Percentiles rank a stretch among this genome's conserved stretches.
Conservation (phyloP, 2,888 invertebrate species). For the Leucophenga maculata region DNA sequence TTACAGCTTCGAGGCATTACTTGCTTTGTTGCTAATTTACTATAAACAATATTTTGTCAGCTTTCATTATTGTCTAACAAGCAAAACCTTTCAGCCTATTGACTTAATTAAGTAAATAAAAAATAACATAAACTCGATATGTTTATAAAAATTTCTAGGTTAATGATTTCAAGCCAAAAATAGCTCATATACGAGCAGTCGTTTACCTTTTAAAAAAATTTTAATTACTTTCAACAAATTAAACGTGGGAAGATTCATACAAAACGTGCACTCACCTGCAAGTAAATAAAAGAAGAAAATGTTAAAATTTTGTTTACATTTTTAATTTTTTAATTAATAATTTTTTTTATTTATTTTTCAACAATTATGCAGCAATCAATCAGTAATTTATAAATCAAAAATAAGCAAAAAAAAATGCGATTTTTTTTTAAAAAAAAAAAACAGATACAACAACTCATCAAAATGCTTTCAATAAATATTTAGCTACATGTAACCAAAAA, state of each 20-base stretch:
- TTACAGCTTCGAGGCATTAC: no score
- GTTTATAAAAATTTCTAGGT: background rate
- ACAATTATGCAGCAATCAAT: constrained; percentile 11
- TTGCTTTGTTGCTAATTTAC: no score
- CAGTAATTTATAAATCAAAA: background rate
- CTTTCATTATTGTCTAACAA: background rate
- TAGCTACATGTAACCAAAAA: no score
- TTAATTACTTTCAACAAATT: background rate
- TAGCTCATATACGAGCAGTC: background rate
- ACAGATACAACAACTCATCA: no score
- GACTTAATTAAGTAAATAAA: constrained; percentile 1
- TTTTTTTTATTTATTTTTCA: background rate
- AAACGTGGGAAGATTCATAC: constrained; percentile 7
- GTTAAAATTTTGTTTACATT: background rate
- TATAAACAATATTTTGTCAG: background rate
- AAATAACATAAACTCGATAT: background rate
- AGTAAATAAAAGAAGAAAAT: background rate
- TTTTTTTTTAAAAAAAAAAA: no score
- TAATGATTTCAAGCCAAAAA: constrained; percentile 3
- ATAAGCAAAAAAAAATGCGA: no score
- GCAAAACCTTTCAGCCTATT: constrained; percentile 3
- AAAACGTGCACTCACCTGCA: constrained; percentile 15
- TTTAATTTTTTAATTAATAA: background rate
- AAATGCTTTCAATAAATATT: no score
- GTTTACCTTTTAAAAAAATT: background rate